Evolutionary conservation across 1,140 invertebrate genomes (phyloP).

Genomic region (Telenomus remus): DNA sequence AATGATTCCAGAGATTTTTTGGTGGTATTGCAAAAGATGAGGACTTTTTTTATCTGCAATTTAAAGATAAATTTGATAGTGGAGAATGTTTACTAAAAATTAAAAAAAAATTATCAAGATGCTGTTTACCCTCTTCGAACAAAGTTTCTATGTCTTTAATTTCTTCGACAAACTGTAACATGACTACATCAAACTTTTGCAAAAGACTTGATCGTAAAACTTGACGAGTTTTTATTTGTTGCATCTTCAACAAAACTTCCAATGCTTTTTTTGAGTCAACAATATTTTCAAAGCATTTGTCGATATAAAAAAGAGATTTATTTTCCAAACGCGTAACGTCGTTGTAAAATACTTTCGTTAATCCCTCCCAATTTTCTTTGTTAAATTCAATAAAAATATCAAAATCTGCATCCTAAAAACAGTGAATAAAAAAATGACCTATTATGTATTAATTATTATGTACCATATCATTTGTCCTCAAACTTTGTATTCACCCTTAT

Average conservation of each 20-base stretch:
- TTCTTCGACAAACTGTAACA: conserved; percentile 89
- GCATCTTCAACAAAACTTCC: conserved; percentile 86
- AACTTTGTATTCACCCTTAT: conserved; percentile 78
- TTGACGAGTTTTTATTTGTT: conserved; percentile 84
- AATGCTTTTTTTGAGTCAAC: conserved; percentile 87
- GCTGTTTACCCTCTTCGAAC: conserved; percentile 78
- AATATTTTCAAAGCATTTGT: conserved; percentile 84
- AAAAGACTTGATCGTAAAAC: conserved; percentile 83
- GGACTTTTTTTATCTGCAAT: conserved; percentile 81
- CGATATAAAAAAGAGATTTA: conserved; percentile 89
- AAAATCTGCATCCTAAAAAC: conserved; percentile 80
- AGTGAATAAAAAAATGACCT: neutral
- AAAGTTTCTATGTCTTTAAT: conserved; percentile 81
- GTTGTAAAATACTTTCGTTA: conserved; percentile 84
- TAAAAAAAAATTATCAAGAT: conserved; percentile 1
- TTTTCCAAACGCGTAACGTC: conserved; percentile 85
- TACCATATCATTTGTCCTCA: neutral
- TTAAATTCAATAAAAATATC: conserved; percentile 86
- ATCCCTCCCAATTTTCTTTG: conserved; percentile 87
- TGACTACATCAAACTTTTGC: conserved; percentile 89
- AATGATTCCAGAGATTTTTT: conserved; percentile 86
- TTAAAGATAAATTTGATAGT: neutral
- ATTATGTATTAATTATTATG: neutral
- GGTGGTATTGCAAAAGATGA: conserved; percentile 84
- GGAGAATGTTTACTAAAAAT: too few relatives aligned